Evolutionary conservation across 1,140 invertebrate genomes (phyloP).

Genomic region (Zaprionus taronus): DNA sequence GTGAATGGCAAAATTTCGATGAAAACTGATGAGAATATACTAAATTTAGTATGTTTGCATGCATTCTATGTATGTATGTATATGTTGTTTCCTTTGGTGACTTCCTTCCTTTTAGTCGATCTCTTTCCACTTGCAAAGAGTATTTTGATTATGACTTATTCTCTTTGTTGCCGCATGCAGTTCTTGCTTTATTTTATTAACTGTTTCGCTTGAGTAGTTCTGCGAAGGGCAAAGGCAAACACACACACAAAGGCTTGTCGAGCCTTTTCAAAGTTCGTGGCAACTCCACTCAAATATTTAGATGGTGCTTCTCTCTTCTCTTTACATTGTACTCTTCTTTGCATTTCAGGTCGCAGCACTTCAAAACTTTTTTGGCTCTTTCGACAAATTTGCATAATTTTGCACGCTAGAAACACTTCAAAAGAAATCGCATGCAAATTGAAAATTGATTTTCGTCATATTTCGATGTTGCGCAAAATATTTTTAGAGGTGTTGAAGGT

Average conservation of each 20-base stretch:
- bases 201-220: neutral
- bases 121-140: neutral
- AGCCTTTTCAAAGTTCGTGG: constrained; percentile 28
- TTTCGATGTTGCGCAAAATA: constrained; percentile 54
- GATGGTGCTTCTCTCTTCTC: constrained; percentile 29
- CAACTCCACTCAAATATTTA: constrained; percentile 26
- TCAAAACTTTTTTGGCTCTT: constrained; percentile 34
- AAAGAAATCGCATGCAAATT: constrained; percentile 73
- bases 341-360: constrained; percentile 12
- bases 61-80: neutral
- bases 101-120: neutral
- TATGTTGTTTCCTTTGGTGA: neutral
- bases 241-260: constrained; percentile 3
- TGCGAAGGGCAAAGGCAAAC: constrained; percentile 18
- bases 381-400: constrained; percentile 71
- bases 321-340: constrained; percentile 22
- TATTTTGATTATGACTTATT: neutral
- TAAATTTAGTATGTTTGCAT: neutral
- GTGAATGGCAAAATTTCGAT: constrained; percentile 12
- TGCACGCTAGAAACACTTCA: constrained; percentile 69
- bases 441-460: constrained; percentile 71
- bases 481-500: constrained; percentile 63
- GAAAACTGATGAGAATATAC: neutral
- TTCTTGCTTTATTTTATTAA: neutral
- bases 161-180: neutral